Evolutionary conservation across 1,140 invertebrate species (phyloP), one percentile per base, ranked within the genome.

Genomic region (Himalopsyche phryganea): DNA sequence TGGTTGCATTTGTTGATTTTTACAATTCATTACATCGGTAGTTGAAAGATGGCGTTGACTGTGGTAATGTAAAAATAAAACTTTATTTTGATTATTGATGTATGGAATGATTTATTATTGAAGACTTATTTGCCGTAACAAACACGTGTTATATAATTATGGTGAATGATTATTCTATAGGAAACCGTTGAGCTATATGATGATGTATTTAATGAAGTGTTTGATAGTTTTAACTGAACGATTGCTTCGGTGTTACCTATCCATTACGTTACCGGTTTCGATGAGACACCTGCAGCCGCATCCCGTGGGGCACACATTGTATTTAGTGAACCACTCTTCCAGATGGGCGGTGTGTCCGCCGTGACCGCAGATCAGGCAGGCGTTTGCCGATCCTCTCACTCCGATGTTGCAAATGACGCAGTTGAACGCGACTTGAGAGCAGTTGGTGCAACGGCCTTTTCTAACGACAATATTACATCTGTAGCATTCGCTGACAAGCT

Each of bases 221-320:
- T n/a, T n/a, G n/a, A 5, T 28, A 28, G 3, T 28, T 28, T 28
- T 28, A 28, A 28, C 23, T 28, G 9, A 9, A 28, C 23, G 23
- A 9, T 28, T 28, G 9, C 23, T 28, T 28, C 9, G 23, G 23
- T 45, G 38, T 42, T 53, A 60, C 69, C 70, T 61, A 74, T 77
- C 74, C 74, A 78, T 15, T 66, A 60, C 61, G 0, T 68, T 67
- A 35, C 67, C 71, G n/a, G 71, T 71, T 52, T 90, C 87, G 53
- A 83, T 78, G 40, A 92, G 73, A 71, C 94, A 98, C 54, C 80
- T 81, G 75, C 95, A 98, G 2, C 94, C 94, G 78, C 94, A 98
- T 11, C 92, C 92, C 2, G 90, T 77, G 0, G 81, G 80, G 53
- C 81, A 83, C 0, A 79, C 75, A 15, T 75, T 78, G 59, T 78